Conservation (phyloP, 2,797 vertebrate genomes). For the Parambassis ranga region DNA sequence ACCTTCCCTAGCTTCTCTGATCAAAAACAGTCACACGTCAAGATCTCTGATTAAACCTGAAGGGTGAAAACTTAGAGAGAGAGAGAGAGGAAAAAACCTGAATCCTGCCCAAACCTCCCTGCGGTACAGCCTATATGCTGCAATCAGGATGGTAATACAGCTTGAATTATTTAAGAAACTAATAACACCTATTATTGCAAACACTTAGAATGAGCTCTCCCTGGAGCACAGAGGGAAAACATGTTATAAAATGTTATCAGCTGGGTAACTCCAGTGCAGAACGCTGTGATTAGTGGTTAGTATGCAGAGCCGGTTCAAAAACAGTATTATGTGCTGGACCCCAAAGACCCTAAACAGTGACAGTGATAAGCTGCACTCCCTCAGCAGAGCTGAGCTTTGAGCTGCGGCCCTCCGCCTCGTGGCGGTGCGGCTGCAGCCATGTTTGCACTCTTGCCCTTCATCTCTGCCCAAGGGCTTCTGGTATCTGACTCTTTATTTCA, state of each 20-base stretch:
- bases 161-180: conserved; percentile 44
- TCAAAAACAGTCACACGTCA: conserved; percentile 45
- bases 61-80: conserved; percentile 28
- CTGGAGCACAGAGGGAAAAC: neutral
- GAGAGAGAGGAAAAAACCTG: neutral
- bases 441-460: conserved; percentile 46
- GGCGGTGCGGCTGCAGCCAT: neutral
- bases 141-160: conserved; percentile 47
- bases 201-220: conserved; percentile 34
- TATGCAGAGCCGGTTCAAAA: conserved; percentile 11
- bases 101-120: conserved; percentile 9
- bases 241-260: conserved; percentile 18
- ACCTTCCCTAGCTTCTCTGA: conserved; percentile 26
- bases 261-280: neutral
- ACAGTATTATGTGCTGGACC: conserved; percentile 2
- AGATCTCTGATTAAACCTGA: conserved; percentile 50
- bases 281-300: conserved; percentile 15
- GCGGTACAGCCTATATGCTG: conserved; percentile 10
- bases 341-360: conserved; percentile 1
- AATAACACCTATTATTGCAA: conserved; percentile 42
- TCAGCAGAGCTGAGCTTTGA: neutral
- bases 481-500: conserved; percentile 30
- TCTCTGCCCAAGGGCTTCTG: conserved; percentile 36
- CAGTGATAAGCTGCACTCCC: neutral
- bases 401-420: neutral